Conservation (phyloP, 2,113 vertebrate species). For the Natator depressus region DNA sequence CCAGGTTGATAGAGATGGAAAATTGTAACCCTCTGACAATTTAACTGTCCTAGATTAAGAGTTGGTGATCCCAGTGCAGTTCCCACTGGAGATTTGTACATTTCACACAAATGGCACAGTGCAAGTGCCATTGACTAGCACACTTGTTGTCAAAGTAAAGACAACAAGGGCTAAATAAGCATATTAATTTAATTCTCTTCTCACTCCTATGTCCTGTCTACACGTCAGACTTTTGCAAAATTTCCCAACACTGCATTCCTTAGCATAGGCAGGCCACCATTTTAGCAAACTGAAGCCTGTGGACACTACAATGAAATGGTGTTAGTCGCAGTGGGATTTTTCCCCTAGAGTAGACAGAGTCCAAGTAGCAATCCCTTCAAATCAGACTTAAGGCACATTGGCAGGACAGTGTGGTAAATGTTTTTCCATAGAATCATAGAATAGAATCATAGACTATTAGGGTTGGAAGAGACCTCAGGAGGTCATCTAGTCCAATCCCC, state of each 20-base stretch:
- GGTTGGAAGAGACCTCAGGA: too few relatives aligned
- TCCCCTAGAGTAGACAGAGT: not conserved
- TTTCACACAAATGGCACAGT: not conserved
- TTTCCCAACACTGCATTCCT: not conserved
- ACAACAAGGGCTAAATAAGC: not conserved
- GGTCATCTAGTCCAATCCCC: too few relatives aligned
- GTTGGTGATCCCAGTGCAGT: fast-evolving
- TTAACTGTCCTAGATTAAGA: not conserved
- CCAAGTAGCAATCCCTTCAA: not conserved
- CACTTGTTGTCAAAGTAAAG: not conserved
- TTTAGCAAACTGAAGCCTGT: not conserved
- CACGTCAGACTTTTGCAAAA: not conserved
- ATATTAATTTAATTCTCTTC: not conserved
- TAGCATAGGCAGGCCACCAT: not conserved
- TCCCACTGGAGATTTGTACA: not conserved
- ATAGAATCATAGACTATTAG: too few relatives aligned
- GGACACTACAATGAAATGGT: not conserved
- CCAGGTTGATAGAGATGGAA: not conserved
- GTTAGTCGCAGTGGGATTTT: not conserved
- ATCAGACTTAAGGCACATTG: not conserved
- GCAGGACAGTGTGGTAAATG: not conserved
- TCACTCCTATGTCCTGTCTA: not conserved
- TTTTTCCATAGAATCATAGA: not conserved
- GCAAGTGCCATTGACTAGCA: not conserved
- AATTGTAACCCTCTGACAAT: not conserved